Conservation (phyloP, 2,113 vertebrate species). For the Felis catus region DNA sequence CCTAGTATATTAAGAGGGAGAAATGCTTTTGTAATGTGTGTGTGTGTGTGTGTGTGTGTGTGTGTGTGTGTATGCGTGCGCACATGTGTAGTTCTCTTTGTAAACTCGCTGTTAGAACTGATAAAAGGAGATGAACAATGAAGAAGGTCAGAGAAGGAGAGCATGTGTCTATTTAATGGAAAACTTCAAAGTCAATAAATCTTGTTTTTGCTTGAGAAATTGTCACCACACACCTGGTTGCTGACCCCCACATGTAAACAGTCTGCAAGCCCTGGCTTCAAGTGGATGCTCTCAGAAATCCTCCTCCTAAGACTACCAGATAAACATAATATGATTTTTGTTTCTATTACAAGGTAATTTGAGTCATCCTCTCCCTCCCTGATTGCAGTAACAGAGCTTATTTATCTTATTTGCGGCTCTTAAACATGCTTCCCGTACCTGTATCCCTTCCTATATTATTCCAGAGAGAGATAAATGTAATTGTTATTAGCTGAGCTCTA, state of each 20-base stretch:
- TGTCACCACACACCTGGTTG: constrained; percentile 8
- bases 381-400: constrained; percentile 54
- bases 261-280: constrained; percentile 51
- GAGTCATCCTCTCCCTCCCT: constrained; percentile 45
- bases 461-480: constrained; percentile 79
- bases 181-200: constrained; percentile 69
- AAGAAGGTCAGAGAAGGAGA: constrained; percentile 39
- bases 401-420: constrained; percentile 58
- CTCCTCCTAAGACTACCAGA: constrained; percentile 42
- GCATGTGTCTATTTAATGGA: constrained; percentile 52
- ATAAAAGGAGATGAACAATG: neutral
- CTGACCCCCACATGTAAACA: constrained; percentile 48
- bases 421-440: constrained; percentile 66
- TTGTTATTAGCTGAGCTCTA: constrained; percentile 82
- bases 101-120: constrained; percentile 20
- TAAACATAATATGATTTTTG: constrained; percentile 59
- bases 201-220: constrained; percentile 60
- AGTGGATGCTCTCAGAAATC: constrained; percentile 69
- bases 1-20: constrained; percentile 20
- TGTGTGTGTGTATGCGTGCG: neutral
- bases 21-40: neutral
- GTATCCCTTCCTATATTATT: constrained; percentile 45
- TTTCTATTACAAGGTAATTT: constrained; percentile 67
- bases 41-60: neutral
- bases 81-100: neutral